phyloP scores from a whole-genome alignment of 2,113 vertebrate species.

The Phoenicopterus ruber region DNA sequence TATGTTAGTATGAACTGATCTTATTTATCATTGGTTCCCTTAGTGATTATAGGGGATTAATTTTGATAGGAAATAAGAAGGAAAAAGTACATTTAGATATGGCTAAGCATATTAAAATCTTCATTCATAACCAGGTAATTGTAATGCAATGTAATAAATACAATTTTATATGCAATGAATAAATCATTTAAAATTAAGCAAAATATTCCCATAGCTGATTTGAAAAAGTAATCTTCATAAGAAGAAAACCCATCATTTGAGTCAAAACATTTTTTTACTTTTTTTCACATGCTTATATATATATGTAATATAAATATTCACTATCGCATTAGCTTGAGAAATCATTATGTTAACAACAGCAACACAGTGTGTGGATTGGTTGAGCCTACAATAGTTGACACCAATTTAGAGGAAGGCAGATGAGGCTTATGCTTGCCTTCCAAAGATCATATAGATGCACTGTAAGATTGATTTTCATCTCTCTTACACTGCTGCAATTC shows the following conservation, averaged over 20 bases:
- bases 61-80: background rate
- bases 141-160: background rate
- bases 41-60: background rate
- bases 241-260: background rate
- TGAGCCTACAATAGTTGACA: background rate
- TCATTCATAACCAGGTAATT: background rate
- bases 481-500: background rate
- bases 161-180: background rate
- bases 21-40: background rate
- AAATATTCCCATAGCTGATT: background rate
- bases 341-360: background rate
- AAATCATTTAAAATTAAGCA: background rate
- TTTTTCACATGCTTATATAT: background rate
- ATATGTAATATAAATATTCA: background rate
- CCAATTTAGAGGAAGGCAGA: background rate
- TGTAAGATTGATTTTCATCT: background rate
- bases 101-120: background rate
- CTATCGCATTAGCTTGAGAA: background rate
- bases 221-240: background rate
- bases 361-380: no score
- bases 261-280: background rate
- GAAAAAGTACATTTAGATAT: background rate
- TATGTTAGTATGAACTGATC: background rate
- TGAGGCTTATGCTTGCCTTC: background rate
- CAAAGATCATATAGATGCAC: background rate